These are phyloP conservation scores for Anoplolepis gracilipes DNA, from an alignment of 1,140 invertebrate species.

Conservation along the genomic window DNA sequence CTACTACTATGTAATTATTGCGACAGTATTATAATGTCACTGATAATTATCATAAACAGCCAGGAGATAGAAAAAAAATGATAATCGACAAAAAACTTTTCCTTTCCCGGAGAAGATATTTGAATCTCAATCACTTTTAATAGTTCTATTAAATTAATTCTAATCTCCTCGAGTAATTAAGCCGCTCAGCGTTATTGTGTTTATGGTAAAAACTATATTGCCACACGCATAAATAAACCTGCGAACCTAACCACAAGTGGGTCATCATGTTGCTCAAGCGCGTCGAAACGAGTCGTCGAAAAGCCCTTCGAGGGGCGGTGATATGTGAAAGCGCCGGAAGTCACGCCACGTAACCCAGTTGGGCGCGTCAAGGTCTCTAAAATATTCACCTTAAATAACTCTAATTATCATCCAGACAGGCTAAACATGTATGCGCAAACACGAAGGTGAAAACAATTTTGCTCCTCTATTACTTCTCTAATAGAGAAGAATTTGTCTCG, in stretches of 20 bases:
- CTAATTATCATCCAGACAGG: slow-evolving; percentile 57
- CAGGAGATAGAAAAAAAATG: not conserved
- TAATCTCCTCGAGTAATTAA: not conserved
- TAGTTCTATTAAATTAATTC: not conserved
- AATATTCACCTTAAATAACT: slow-evolving; percentile 40
- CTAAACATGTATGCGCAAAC: not conserved
- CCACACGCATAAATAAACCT: not conserved
- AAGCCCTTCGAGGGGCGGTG: slow-evolving; percentile 52
- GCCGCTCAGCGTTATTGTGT: not conserved
- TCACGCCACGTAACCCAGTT: slow-evolving; percentile 63
- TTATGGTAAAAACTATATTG: not conserved
- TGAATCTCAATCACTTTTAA: not conserved
- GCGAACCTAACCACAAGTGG: slow-evolving; percentile 15
- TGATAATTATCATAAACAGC: not conserved
- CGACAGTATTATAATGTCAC: not conserved
- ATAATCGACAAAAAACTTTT: not conserved
- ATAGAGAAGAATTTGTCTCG: not conserved
- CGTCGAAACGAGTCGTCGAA: slow-evolving; percentile 43
- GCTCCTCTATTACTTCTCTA: not conserved
- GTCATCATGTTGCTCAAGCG: not conserved
- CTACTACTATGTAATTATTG: not conserved
- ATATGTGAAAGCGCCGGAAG: slow-evolving; percentile 67
- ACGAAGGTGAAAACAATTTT: not conserved
- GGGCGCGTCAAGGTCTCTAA: slow-evolving; percentile 66
- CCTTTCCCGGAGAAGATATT: too few species aligned